Base-by-base conservation (phyloP, 1,140 invertebrate genomes). In the Ptiloglossa arizonensis region DNA sequence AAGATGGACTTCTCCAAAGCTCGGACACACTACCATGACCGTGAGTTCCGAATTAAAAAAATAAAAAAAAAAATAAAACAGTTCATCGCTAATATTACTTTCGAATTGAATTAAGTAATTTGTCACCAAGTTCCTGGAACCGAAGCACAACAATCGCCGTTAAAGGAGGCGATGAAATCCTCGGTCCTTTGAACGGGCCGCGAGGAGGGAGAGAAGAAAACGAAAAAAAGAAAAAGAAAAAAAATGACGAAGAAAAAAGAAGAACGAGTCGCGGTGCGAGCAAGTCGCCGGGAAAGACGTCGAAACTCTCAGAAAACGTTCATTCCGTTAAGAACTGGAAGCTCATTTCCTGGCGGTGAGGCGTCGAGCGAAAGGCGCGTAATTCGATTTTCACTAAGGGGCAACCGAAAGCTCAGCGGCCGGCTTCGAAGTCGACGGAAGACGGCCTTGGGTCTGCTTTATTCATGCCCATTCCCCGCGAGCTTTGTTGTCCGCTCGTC, bases 371-470 rank as follows among this genome's bases (percentile, higher is more conserved):
- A 79, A 86, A 86, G 80, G 73, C 75, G 80, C 59, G 76, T 88
- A 87, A 88, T 88, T 88, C 81, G 83, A 88, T 87, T 88, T 87
- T 86, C 85, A 38, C 54, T 79, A 82, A 85, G 77, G 81, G 79
- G 85, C 74, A 79, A 87, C 81, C 80, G 80, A 81, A 82, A 76
- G 64, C 72, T 56, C 24, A 41, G 29, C 22, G 38, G 50, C 11
- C 32, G 35, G 41, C 27, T 48, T 81, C 72, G 80, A 52, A 70
- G 56, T 75, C 41, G 63, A 50, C 27, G 68, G 76, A 70, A 81
- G 27, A 62, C 54, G 15, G 27, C 56, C 35, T 19, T n/a, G 24
- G 1, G 13, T 44, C 22, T 48, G 56, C 29, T 80, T 56, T 81
- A 82, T 82, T 70, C 66, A 27, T 29, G 27, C 48, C 46, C 32